Conservation (phyloP, 2,113 vertebrate genomes). For the Aptenodytes patagonicus region DNA sequence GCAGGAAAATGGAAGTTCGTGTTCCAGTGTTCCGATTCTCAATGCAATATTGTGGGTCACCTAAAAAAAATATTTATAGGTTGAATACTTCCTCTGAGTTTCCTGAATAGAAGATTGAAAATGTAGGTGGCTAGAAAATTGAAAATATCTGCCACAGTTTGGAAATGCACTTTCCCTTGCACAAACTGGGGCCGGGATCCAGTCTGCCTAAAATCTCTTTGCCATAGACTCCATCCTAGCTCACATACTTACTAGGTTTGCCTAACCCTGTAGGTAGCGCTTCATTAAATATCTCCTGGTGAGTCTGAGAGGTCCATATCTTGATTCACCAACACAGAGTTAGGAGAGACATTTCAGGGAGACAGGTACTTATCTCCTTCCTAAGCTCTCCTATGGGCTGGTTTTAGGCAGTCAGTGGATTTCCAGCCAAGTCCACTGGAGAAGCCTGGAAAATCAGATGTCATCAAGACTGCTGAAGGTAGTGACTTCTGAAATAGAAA, state of each 20-base stretch:
- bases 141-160: neutral
- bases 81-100: neutral
- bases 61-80: neutral
- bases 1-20: neutral
- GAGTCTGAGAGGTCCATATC: neutral
- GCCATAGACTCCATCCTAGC: neutral
- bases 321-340: neutral
- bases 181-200: neutral
- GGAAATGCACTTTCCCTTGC: neutral
- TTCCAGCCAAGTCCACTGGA: neutral
- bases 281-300: neutral
- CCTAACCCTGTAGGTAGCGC: neutral
- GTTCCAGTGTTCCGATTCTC: neutral
- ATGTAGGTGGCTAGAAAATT: neutral
- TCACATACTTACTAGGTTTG: neutral
- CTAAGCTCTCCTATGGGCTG: neutral
- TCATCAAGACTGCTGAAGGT: neutral
- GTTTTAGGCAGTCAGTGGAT: neutral
- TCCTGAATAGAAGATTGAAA: neutral
- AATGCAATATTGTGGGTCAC: neutral
- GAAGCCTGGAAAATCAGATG: neutral
- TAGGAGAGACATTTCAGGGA: neutral
- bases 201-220: neutral
- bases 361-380: neutral
- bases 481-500: neutral